Conservation (phyloP, 2,888 invertebrate species). For the Drosophila peninsularis region DNA sequence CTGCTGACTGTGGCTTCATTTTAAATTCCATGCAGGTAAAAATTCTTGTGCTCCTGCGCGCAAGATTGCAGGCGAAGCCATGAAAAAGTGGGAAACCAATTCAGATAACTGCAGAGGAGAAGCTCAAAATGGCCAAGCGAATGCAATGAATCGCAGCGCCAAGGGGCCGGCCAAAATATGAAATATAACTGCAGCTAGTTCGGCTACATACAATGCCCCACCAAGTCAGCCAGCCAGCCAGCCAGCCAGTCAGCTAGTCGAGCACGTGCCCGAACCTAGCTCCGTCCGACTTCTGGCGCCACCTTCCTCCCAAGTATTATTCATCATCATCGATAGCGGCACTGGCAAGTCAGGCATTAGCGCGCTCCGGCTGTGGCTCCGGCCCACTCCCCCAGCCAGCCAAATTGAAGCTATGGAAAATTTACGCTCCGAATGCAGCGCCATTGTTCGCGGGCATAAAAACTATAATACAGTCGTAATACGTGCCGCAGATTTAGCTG, state of each 20-base stretch:
- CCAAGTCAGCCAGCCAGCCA: constrained; percentile 8
- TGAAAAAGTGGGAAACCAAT: constrained; percentile 76
- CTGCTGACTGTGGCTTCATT: constrained; percentile 59
- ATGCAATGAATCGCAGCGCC: constrained; percentile 66
- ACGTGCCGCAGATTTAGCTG: constrained; percentile 65
- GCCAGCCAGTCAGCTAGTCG: constrained; percentile 9
- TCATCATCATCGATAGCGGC: constrained; percentile 63
- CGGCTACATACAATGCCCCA: constrained; percentile 31
- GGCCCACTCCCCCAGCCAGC: neutral
- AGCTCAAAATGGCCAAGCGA: constrained; percentile 45
- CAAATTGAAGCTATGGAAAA: constrained; percentile 56
- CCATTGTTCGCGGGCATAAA: constrained; percentile 58
- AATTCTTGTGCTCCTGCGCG: constrained; percentile 55
- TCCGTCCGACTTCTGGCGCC: constrained; percentile 29
- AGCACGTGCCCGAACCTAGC: constrained; percentile 59
- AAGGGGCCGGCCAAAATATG: constrained; percentile 55
- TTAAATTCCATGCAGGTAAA: constrained; percentile 75
- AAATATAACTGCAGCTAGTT: constrained; percentile 74
- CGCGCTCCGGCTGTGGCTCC: neutral
- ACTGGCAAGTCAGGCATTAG: constrained; percentile 58
- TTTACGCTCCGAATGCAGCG: constrained; percentile 60
- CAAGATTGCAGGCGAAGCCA: constrained; percentile 73
- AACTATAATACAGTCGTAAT: constrained; percentile 63
- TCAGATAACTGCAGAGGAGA: constrained; percentile 66
- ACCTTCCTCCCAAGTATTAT: constrained; percentile 48